Conservation (phyloP, 2,113 vertebrate genomes). For the Mesocricetus auratus region DNA sequence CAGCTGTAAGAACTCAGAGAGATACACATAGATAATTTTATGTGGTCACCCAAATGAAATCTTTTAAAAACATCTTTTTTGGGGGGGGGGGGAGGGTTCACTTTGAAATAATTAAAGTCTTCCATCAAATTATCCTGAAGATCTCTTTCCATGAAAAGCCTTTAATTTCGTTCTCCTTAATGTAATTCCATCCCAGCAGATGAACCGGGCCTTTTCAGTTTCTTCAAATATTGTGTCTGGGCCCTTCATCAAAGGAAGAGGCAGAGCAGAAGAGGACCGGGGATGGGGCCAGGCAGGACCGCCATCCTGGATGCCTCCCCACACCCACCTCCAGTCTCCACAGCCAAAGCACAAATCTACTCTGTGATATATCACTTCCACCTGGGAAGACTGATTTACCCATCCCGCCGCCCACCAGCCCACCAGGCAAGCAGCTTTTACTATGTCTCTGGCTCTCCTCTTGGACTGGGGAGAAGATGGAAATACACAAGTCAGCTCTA, state of each 20-base stretch:
- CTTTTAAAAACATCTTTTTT: constrained; percentile 83
- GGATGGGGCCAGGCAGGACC: background rate
- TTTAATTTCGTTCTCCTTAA: constrained; percentile 87
- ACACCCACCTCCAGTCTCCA: accelerated
- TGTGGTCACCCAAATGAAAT: constrained; percentile 80
- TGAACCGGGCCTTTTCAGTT: constrained; percentile 77
- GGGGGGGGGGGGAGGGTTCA: constrained; percentile 5
- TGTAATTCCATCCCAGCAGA: constrained; percentile 84
- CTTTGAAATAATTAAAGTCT: constrained; percentile 89
- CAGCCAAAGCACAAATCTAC: accelerated
- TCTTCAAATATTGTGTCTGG: constrained; percentile 78
- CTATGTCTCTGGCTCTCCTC: background rate
- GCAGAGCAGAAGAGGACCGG: background rate
- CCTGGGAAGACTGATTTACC: constrained; percentile 44
- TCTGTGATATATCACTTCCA: background rate
- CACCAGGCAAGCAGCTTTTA: background rate
- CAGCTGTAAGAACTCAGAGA: constrained; percentile 69
- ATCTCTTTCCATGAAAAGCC: constrained; percentile 85
- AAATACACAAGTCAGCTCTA: background rate
- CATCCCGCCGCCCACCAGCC: background rate
- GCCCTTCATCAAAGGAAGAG: constrained; percentile 81
- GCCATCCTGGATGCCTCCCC: background rate
- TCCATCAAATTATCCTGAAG: constrained; percentile 88
- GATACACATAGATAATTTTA: constrained; percentile 75
- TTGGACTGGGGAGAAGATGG: background rate